Percentiles rank a stretch among this genome's conserved stretches.
phyloP scores from a whole-genome alignment of 2,113 vertebrate genomes.

The Dipodomys merriami region DNA sequence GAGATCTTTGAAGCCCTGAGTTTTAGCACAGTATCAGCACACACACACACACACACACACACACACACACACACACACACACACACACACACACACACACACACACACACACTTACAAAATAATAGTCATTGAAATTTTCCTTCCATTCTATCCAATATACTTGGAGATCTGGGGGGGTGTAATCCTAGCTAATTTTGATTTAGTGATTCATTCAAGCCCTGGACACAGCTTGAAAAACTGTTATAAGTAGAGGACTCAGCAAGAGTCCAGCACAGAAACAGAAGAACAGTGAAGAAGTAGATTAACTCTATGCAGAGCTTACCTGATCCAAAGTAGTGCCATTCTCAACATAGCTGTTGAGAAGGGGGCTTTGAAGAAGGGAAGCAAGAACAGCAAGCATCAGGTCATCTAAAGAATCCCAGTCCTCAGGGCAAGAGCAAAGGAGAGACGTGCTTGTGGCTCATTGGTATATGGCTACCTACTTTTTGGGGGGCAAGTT shows the following conservation, averaged over 20 bases:
- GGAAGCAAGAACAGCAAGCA: background rate
- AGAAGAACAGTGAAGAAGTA: background rate
- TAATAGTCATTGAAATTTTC: background rate
- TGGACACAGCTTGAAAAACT: background rate
- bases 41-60: too few relatives aligned
- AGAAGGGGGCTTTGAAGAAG: background rate
- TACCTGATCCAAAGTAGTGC: background rate
- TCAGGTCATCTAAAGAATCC: background rate
- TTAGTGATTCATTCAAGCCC: background rate
- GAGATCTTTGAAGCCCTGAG: too few relatives aligned
- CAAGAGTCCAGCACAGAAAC: background rate
- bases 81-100: too few relatives aligned
- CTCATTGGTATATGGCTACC: background rate
- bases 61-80: too few relatives aligned
- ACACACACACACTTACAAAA: too few relatives aligned
- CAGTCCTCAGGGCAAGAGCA: background rate
- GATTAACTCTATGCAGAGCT: background rate
- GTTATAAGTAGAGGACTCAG: background rate
- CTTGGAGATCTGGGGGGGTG: background rate
- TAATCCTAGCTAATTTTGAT: background rate
- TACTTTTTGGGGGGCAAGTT: background rate
- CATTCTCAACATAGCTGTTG: background rate
- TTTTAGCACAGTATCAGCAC: too few relatives aligned
- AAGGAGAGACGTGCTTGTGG: background rate
- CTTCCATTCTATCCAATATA: background rate